These are phyloP conservation scores for Neolamprologus brichardi DNA, from an alignment of 2,113 vertebrate genomes.

Conservation along the genomic window DNA sequence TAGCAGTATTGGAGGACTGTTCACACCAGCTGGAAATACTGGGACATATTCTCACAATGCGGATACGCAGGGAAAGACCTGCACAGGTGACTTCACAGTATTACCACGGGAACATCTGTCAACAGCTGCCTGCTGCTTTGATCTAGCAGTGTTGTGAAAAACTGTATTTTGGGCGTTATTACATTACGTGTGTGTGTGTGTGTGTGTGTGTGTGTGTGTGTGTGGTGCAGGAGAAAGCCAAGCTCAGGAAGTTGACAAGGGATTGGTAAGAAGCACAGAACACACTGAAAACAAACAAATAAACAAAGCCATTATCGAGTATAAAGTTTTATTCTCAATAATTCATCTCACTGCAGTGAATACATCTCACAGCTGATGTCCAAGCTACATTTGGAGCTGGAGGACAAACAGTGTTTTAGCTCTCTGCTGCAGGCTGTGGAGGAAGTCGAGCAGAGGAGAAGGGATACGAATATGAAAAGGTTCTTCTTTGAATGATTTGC, in stretches of 20 bases:
- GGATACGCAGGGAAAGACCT: not conserved
- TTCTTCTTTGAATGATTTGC: not conserved
- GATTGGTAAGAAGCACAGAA: conserved; percentile 28
- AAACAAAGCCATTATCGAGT: not conserved
- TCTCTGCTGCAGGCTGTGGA: conserved; percentile 7
- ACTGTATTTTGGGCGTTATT: not conserved
- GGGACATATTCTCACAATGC: not conserved
- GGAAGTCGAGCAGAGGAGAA: not conserved
- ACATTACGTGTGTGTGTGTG: not conserved
- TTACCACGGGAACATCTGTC: not conserved
- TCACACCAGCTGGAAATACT: conserved; percentile 29
- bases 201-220: not conserved
- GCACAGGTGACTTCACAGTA: not conserved
- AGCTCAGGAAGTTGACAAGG: conserved; percentile 6
- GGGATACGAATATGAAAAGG: not conserved
- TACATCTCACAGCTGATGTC: not conserved
- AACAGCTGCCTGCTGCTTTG: not conserved
- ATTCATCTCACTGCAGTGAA: conserved; percentile 9
- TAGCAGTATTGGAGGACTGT: conserved; percentile 40
- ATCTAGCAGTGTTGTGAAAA: not conserved
- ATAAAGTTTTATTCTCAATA: not conserved
- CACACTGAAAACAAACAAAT: not conserved
- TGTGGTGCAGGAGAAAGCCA: conserved; percentile 6
- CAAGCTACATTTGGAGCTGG: conserved; percentile 14
- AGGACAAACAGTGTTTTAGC: conserved; percentile 17